phyloP scores from a whole-genome alignment of 2,797 vertebrate genomes.

The Morus bassanus region DNA sequence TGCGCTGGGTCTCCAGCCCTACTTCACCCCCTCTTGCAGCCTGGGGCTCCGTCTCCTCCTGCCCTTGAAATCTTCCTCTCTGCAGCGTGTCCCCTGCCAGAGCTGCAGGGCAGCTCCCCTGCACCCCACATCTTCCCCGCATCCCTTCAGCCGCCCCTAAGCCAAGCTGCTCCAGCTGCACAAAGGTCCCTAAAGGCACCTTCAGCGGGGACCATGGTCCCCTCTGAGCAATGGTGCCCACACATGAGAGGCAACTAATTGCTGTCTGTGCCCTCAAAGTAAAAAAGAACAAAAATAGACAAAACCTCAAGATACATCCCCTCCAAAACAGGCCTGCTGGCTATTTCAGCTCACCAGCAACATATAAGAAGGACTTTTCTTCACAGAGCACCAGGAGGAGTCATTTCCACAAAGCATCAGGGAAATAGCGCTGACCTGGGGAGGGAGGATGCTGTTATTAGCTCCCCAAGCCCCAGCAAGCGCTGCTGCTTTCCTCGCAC shows the following conservation, averaged over 20 bases:
- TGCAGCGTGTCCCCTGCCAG: background rate
- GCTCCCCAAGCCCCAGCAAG: background rate
- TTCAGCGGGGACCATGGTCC: background rate
- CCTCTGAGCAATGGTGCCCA: background rate
- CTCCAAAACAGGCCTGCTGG: background rate
- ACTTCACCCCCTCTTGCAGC: background rate
- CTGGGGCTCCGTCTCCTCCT: background rate
- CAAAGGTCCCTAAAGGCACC: background rate
- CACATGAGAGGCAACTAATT: background rate
- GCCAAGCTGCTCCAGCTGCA: background rate
- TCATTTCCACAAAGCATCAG: background rate
- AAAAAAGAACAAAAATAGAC: background rate
- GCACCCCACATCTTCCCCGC: too few relatives aligned
- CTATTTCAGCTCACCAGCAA: background rate
- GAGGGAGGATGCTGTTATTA: background rate
- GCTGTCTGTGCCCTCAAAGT: background rate
- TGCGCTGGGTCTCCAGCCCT: background rate
- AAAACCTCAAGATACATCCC: background rate
- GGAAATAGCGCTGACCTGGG: background rate
- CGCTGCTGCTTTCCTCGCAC: background rate
- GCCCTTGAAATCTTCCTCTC: too few relatives aligned
- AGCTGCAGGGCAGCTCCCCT: background rate
- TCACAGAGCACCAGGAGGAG: background rate
- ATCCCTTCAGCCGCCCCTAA: background rate
- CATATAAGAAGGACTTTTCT: background rate